Evolutionary conservation across 2,113 vertebrate genomes (phyloP).

Genomic region (Thunnus maccoyii): DNA sequence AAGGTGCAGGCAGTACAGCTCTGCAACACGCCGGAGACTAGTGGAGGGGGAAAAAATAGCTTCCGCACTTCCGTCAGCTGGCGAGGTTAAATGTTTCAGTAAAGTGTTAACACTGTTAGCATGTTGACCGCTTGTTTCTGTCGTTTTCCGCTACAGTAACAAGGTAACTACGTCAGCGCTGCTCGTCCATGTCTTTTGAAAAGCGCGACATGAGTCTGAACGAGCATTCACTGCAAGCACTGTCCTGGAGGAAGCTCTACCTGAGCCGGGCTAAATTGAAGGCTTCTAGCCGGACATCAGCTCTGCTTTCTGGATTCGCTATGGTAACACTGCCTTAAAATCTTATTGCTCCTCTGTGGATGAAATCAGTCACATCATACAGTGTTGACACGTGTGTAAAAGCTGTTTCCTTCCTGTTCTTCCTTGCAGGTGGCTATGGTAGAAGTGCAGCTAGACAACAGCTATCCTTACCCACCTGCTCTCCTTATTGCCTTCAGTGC

Average conservation of each 20-base stretch:
- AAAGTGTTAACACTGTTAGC: constrained; percentile 15
- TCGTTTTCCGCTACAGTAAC: constrained; percentile 18
- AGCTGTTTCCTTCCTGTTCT: constrained; percentile 3
- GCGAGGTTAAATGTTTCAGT: constrained; percentile 23
- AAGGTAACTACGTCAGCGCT: not conserved
- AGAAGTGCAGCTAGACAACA: constrained; percentile 97
- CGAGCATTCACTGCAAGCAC: constrained; percentile 96
- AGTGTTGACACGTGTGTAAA: constrained; percentile 81
- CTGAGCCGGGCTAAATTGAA: constrained; percentile 98
- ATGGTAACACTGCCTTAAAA: constrained; percentile 86
- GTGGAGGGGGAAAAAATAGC: constrained; percentile 61
- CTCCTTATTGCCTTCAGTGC: constrained; percentile 98
- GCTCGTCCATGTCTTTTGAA: not conserved
- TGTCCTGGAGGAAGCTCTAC: constrained; percentile 98
- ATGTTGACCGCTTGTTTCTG: constrained; percentile 40
- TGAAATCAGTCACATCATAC: not conserved
- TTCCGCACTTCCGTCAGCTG: constrained; percentile 53
- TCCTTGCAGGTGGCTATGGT: constrained; percentile 95
- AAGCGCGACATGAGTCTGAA: constrained; percentile 81
- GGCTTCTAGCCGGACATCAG: constrained; percentile 96
- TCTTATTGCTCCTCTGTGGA: not conserved
- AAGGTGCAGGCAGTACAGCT: constrained; percentile 55
- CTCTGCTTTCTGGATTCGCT: constrained; percentile 96
- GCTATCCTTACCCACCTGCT: constrained; percentile 93
- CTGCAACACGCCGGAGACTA: constrained; percentile 72